A percentile compares a stretch with the other conserved stretches of the same genome.
Evolutionary conservation across 2,113 vertebrate genomes (phyloP).

Genomic region (Actinemys pallida): DNA sequence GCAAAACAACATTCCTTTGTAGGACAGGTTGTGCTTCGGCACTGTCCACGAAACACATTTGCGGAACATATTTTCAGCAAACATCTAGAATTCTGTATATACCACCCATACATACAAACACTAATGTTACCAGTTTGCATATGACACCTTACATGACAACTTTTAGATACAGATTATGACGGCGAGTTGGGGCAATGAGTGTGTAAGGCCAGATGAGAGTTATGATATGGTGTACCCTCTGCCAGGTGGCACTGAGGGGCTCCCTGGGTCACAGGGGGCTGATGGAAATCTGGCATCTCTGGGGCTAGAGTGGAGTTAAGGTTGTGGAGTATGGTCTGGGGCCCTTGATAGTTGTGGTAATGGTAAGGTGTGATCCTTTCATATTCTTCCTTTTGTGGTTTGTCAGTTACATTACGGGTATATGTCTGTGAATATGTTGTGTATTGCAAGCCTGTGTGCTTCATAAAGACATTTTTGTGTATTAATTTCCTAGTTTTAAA

Average conservation of each 20-base stretch:
- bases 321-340: not conserved
- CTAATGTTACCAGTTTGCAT: not conserved
- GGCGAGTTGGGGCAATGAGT: not conserved
- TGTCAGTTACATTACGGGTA: not conserved
- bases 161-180: not conserved
- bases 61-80: not conserved
- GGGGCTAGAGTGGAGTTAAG: not conserved
- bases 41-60: not conserved
- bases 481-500: not conserved
- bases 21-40: not conserved
- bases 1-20: not conserved
- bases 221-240: not conserved
- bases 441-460: fast-evolving
- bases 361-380: not conserved
- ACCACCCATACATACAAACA: not conserved
- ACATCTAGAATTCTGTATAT: not conserved
- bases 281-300: not conserved
- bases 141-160: not conserved
- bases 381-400: not conserved
- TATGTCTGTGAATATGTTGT: not conserved
- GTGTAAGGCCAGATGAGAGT: not conserved
- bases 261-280: not conserved
- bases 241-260: not conserved
- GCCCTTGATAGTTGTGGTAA: not conserved
- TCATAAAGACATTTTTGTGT: not conserved